phyloP scores from a whole-genome alignment of 2,888 invertebrate genomes.

The Emmelina monodactyla region DNA sequence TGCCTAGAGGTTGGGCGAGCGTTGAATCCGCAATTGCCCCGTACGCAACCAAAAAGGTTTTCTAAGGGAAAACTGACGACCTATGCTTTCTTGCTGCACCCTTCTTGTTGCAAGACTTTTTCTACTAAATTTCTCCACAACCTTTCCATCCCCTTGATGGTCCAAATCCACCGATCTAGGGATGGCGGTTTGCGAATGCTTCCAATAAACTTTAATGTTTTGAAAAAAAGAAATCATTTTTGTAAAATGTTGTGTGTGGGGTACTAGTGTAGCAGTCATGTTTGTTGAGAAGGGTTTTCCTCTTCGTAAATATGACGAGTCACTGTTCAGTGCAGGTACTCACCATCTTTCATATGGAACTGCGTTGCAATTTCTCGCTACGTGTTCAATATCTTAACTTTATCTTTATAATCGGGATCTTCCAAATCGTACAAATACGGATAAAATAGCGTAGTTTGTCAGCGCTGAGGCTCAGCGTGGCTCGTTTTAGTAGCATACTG shows the following conservation, averaged over 20 bases:
- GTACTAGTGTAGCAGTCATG: too few species aligned
- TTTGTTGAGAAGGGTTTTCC: constrained; percentile 7
- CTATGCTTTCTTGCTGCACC: constrained; percentile 15
- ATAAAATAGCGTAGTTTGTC: too few species aligned
- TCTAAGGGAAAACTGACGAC: too few species aligned
- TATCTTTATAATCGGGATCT: too few species aligned
- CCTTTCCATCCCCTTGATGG: constrained; percentile 10
- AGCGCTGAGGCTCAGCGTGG: too few species aligned
- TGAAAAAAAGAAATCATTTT: constrained; percentile 9
- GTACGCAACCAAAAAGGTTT: constrained; percentile 14
- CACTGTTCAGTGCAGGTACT: constrained; percentile 8
- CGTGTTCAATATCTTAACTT: too few species aligned
- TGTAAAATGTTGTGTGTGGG: constrained; percentile 1
- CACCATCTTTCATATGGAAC: too few species aligned
- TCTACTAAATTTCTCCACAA: constrained; percentile 10
- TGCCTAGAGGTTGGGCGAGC: constrained; percentile 14
- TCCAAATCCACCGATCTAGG: constrained; percentile 13
- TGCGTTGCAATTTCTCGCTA: too few species aligned
- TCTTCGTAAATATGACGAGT: constrained; percentile 2
- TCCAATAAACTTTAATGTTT: constrained; percentile 9
- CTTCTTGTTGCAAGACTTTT: constrained; percentile 13
- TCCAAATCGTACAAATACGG: too few species aligned
- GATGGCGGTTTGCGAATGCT: constrained; percentile 10
- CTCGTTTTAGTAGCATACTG: too few species aligned
- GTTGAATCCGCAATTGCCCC: constrained; percentile 15